Evolutionary conservation across 2,113 vertebrate genomes (phyloP).

Genomic region (Acrocephalus kingi): DNA sequence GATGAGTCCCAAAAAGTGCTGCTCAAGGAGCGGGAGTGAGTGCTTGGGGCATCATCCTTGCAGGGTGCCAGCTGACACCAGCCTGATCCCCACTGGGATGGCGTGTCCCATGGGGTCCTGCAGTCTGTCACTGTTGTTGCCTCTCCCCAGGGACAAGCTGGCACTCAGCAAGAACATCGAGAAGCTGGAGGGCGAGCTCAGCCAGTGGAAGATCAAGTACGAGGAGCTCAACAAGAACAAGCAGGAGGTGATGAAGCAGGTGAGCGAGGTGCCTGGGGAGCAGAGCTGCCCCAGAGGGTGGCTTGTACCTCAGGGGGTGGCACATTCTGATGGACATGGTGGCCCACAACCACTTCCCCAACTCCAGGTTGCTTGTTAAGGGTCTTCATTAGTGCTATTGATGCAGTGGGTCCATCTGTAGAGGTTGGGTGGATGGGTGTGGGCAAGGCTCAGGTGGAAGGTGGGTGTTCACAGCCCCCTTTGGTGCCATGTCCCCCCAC

Average conservation of each 20-base stretch:
- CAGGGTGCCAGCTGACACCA: neutral
- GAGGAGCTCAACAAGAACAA: conserved; percentile 95
- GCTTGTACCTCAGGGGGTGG: neutral
- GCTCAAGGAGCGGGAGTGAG: conserved; percentile 89
- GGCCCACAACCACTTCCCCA: neutral
- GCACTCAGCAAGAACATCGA: conserved; percentile 90
- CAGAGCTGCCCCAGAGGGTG: neutral
- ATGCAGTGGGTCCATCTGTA: accelerated
- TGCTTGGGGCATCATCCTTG: neutral
- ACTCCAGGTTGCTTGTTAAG: neutral
- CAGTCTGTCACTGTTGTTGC: neutral
- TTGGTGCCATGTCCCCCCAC: neutral
- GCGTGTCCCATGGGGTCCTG: neutral
- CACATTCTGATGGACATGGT: neutral
- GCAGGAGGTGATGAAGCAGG: conserved; percentile 94
- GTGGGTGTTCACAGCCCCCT: neutral
- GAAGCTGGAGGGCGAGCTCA: conserved; percentile 91
- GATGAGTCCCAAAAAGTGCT: conserved; percentile 96
- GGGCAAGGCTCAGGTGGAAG: neutral
- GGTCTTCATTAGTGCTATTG: neutral
- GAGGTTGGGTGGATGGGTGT: neutral
- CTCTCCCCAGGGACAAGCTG: conserved; percentile 86
- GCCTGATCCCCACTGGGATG: accelerated
- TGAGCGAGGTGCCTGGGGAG: conserved; percentile 46
- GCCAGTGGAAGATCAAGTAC: conserved; percentile 95